Conservation (phyloP, 2,113 vertebrate genomes). For the Lagenorhynchus albirostris region DNA sequence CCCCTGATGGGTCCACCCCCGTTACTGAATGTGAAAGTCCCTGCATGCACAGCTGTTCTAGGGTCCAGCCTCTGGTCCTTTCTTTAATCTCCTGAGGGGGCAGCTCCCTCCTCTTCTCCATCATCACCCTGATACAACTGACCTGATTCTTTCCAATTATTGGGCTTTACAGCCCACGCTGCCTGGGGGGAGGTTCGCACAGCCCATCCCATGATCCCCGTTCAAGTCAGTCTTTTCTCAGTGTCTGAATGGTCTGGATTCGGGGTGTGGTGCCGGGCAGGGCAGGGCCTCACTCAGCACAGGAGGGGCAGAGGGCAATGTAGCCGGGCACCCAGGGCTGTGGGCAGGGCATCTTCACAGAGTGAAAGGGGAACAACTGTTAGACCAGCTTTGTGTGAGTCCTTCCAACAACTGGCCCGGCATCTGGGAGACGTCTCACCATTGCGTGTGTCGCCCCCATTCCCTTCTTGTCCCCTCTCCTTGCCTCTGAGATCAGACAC, state of each 20-base stretch:
- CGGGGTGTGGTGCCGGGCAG: not conserved
- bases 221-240: not conserved
- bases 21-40: not conserved
- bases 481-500: not conserved
- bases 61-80: not conserved
- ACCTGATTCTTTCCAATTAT: not conserved
- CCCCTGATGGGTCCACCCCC: not conserved
- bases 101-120: not conserved
- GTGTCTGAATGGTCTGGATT: not conserved
- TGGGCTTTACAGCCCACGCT: not conserved
- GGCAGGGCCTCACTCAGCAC: not conserved
- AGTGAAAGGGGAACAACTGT: not conserved
- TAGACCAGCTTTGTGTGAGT: not conserved
- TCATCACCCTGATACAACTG: not conserved
- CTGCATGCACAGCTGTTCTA: not conserved
- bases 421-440: not conserved
- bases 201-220: not conserved
- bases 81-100: not conserved
- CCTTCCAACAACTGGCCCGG: not conserved
- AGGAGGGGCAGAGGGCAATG: not conserved
- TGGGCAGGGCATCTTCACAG: not conserved
- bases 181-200: not conserved
- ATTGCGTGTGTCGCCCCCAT: rapidly evolving
- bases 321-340: too few species aligned
- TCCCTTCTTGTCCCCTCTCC: not conserved